phyloP scores from a whole-genome alignment of 2,113 vertebrate species.

The Candoia aspera region DNA sequence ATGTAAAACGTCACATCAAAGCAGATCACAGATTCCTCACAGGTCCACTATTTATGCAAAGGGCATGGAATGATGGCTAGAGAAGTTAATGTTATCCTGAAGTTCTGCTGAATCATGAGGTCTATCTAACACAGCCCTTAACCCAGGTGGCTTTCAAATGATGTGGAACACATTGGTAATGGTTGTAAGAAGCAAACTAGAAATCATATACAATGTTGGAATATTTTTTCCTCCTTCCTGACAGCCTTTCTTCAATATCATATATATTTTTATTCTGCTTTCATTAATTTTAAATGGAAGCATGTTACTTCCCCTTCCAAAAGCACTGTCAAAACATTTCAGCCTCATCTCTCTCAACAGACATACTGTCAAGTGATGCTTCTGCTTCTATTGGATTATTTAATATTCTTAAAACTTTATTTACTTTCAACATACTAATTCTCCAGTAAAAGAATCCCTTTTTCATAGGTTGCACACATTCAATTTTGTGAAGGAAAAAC shows the following conservation, averaged over 20 bases:
- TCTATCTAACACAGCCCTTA: not conserved
- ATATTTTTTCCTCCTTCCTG: not conserved
- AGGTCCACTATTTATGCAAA: not conserved
- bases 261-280: not conserved
- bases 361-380: not conserved
- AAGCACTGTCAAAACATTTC: slow-evolving; percentile 22
- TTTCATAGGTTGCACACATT: not conserved
- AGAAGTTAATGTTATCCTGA: not conserved
- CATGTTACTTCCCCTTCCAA: not conserved
- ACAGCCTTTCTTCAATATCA: not conserved
- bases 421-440: slow-evolving; percentile 22
- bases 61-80: not conserved
- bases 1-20: not conserved
- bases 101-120: not conserved
- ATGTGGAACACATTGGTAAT: not conserved
- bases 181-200: not conserved
- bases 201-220: not conserved
- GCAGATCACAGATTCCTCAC: not conserved
- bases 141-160: not conserved
- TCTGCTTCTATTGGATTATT: slow-evolving; percentile 12
- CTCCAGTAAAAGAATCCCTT: not conserved
- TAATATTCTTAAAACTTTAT: slow-evolving; percentile 13
- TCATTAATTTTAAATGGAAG: slow-evolving; percentile 17
- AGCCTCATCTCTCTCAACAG: not conserved
- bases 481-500: not conserved